Base-by-base conservation (phyloP, 2,113 vertebrate genomes). In the Brachyistius frenatus region DNA sequence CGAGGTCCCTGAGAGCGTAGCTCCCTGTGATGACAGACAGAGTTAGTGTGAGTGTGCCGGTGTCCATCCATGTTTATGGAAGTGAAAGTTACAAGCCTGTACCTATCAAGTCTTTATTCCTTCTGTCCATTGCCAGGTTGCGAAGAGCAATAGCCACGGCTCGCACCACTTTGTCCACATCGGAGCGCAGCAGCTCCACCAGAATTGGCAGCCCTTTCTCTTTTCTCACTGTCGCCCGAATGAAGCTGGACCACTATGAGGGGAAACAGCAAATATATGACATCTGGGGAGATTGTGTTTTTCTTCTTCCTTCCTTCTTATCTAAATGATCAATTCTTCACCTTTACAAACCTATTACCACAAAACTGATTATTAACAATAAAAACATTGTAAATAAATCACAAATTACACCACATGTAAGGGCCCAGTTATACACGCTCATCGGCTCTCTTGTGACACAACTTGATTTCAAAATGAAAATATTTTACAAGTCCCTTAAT, bases 81-180 rank as follows among this genome's bases (percentile, higher is more conserved):
- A 4, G 7, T 9, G 6, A 60, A 32, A 10, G 4, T 60, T 32
- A 31, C 4, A 72, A 47, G 10, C 4, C 68, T 54, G 4, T 93
- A 99, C 98, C 98, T 76, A 99, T 98, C 37, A 99, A 94, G 78
- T 99, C 98, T 84, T 99, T 99, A 87, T 99, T 99, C 87, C 97
- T 96, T 15, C 94, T 94, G 88, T 99, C 98, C 93, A 99, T 96
- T 35, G 94, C 94, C 76, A 95, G 89, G 83, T 95, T 95, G 54
- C 94, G 92, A 1, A 95, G 92, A 7, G 94, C 94, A 5, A 95
- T 94, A 60, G 94, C 85, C 56, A 95, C 93, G 2, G 94, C 94
- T 69, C 94, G 88, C 70, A 95, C 94, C 50, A 95, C 94, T 82
- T 95, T 95, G 90, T 95, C 94, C 11, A 86, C 92, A 15, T 94